Evolutionary conservation across 2,888 invertebrate species (phyloP), one percentile per base, ranked within the genome.

Genomic region (Brenthis ino): DNA sequence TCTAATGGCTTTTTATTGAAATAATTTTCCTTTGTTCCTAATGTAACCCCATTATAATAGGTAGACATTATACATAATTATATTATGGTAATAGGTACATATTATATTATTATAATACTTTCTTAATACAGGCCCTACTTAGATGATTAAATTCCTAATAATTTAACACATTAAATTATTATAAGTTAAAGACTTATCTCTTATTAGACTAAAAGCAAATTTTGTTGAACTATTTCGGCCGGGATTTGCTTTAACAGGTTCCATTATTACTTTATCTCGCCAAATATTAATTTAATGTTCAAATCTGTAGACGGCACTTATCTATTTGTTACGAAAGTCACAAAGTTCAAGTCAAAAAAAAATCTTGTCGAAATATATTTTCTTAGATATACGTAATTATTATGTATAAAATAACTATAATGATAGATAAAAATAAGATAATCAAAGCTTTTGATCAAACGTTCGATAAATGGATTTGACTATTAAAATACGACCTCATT

Each of bases 281-380:
- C 67, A 72, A 70, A 67, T 70, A 66, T 64, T 56, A 72, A 72
- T 72, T 68, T 68, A 56, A 64, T 58, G 58, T 28, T 54, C 37
- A 65, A 70, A 55, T 50, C 65, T 58, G 55, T 47, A 58, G 58
- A 67, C 68, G 68, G 67, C 66, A 74, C 55, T 70, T 56, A 57
- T 57, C 63, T 68, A 69, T 65, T 63, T 63, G 37, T 63, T 64
- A 51, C 47, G 47, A 55, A 63, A 68, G 64, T 58, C 57, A 64
- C 57, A 68, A 54, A 63, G 37, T 63, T 63, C 63, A 63, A 51
- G 16, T 63, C 8, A 37, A 28, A 43, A 63, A 43, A 63, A 63
- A 63, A 13, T 51, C 63, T 51, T 53, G 53, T 43, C 12, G 20
- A 63, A 20, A 54, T 20, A 53, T 51, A 16, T 53, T 63, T 53